Evolutionary conservation across 2,888 invertebrate genomes (phyloP).

Genomic region (Lapara coniferarum): DNA sequence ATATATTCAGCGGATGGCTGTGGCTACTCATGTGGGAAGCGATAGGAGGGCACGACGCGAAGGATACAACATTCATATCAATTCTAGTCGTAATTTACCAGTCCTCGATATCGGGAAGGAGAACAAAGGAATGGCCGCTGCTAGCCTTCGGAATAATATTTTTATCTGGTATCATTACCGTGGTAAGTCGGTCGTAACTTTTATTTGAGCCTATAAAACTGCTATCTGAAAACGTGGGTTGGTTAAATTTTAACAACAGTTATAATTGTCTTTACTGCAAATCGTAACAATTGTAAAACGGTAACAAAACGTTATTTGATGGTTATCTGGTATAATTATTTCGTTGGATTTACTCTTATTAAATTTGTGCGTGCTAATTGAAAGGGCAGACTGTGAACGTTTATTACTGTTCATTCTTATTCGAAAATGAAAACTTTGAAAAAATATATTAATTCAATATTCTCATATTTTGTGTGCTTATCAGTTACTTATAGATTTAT

Average conservation of each 20-base stretch:
- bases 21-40: conserved; percentile 84
- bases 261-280: conserved; percentile 7
- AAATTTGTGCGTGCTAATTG: background rate
- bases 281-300: conserved; percentile 1
- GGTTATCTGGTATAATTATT: conserved; percentile 9
- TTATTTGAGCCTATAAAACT: conserved; percentile 5
- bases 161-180: conserved; percentile 84
- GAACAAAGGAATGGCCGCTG: conserved; percentile 82
- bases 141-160: conserved; percentile 82
- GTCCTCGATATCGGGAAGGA: conserved; percentile 72
- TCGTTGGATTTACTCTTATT: conserved; percentile 1
- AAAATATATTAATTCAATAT: too few relatives aligned
- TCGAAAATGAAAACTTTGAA: too few relatives aligned
- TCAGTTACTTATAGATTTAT: too few relatives aligned
- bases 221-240: conserved; percentile 20
- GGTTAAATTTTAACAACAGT: conserved; percentile 14
- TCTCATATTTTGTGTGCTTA: too few relatives aligned
- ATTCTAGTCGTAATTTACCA: conserved; percentile 85
- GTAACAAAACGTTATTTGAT: conserved; percentile 11
- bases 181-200: conserved; percentile 72
- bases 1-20: conserved; percentile 82
- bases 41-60: conserved; percentile 64
- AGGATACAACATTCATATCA: conserved; percentile 82
- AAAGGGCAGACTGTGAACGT: background rate
- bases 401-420: background rate